Percentiles rank a stretch among this genome's conserved stretches.
Conservation (phyloP, 2,113 vertebrate genomes). For the Antigone vipio region DNA sequence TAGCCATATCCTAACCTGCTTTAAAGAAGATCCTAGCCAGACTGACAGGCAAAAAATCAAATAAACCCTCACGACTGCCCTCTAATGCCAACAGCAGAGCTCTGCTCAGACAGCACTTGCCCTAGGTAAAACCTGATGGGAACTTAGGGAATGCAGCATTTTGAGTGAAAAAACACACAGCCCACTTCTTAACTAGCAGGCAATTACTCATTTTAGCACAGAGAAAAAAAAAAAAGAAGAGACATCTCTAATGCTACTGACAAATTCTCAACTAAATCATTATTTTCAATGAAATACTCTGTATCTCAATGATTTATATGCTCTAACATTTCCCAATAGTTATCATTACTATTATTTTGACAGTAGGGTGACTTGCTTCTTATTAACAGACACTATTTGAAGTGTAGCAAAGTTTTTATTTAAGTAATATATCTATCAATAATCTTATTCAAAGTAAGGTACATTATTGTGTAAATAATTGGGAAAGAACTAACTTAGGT, state of each 20-base stretch:
- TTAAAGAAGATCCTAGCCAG: background rate
- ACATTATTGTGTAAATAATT: background rate
- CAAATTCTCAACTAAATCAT: background rate
- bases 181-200: background rate
- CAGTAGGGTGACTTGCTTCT: background rate
- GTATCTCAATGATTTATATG: background rate
- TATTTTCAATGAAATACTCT: background rate
- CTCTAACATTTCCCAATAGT: background rate
- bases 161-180: background rate
- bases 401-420: background rate
- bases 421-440: background rate
- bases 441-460: background rate
- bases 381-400: background rate
- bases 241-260: background rate
- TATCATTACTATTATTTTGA: background rate
- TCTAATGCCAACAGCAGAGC: constrained; percentile 6
- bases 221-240: background rate
- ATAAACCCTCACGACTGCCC: background rate
- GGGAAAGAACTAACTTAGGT: background rate
- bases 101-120: background rate
- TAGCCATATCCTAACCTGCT: background rate
- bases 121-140: background rate
- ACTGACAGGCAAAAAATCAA: background rate
- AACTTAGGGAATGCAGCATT: background rate
- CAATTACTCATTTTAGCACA: background rate